phyloP scores from a whole-genome alignment of 2,888 invertebrate genomes.

The Branchipolynoe longqiensis region DNA sequence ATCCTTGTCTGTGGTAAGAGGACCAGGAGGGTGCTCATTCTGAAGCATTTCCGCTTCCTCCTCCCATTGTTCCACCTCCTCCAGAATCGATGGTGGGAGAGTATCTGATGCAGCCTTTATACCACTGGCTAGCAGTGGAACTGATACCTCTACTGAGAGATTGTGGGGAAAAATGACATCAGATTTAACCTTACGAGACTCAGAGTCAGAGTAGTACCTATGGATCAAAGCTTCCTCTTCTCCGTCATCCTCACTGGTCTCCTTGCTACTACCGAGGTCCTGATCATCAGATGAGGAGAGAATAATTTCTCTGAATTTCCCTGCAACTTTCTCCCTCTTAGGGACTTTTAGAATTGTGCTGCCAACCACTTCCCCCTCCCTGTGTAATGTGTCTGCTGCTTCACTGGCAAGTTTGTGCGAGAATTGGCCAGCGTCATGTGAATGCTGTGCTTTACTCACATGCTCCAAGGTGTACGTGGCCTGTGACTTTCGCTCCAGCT shows the following conservation, averaged over 20 bases:
- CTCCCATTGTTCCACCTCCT: background rate
- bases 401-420: background rate
- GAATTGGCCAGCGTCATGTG: background rate
- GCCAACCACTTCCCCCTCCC: background rate
- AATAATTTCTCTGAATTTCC: conserved; percentile 10
- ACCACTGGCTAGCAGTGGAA: background rate
- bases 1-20: too few species aligned
- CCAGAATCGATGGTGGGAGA: too few species aligned
- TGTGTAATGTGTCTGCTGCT: background rate
- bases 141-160: too few species aligned
- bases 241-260: too few species aligned
- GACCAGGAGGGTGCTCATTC: too few species aligned
- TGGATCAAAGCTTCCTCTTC: background rate
- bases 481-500: conserved; percentile 20
- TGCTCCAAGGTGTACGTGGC: background rate
- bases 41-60: background rate
- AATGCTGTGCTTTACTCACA: background rate
- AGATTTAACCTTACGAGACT: background rate
- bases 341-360: conserved; percentile 25
- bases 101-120: background rate
- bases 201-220: background rate
- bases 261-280: conserved; percentile 10
- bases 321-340: background rate
- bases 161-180: too few species aligned
- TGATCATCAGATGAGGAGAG: background rate